phyloP scores from a whole-genome alignment of 2,888 invertebrate genomes.

The Drosophila lutescens region DNA sequence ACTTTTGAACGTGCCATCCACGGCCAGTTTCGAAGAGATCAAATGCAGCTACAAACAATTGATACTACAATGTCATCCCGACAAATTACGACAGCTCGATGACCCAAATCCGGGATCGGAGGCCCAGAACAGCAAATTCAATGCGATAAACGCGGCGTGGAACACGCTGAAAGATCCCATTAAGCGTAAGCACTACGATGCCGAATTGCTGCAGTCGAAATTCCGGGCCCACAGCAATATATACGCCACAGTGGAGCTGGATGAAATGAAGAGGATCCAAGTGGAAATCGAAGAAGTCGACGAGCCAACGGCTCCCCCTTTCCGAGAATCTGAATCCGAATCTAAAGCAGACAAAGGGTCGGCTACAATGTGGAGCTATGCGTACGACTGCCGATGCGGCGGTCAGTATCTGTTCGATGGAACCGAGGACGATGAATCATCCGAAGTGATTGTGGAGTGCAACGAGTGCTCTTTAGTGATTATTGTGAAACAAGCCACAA shows the following conservation, averaged over 20 bases:
- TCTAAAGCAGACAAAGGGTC: conserved; percentile 53
- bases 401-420: conserved; percentile 84
- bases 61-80: conserved; percentile 84
- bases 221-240: conserved; percentile 86
- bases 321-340: conserved; percentile 7
- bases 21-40: conserved; percentile 78
- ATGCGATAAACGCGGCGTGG: conserved; percentile 89
- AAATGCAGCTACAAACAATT: conserved; percentile 83
- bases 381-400: conserved; percentile 90
- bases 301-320: conserved; percentile 1
- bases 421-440: conserved; percentile 61
- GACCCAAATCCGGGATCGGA: conserved; percentile 61
- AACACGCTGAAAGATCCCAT: conserved; percentile 87
- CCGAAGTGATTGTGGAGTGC: conserved; percentile 87
- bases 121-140: conserved; percentile 81
- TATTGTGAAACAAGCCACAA: conserved; percentile 70
- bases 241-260: conserved; percentile 84
- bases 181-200: conserved; percentile 88
- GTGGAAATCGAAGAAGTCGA: conserved; percentile 43
- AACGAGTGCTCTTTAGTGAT: conserved; percentile 91
- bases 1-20: conserved; percentile 72
- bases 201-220: conserved; percentile 86
- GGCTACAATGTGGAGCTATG: conserved; percentile 59
- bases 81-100: conserved; percentile 79
- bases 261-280: conserved; percentile 84